Evolutionary conservation across 1,140 invertebrate species (phyloP), one percentile per base, ranked within the genome.

Genomic region (Meloidogyne hapla): DNA sequence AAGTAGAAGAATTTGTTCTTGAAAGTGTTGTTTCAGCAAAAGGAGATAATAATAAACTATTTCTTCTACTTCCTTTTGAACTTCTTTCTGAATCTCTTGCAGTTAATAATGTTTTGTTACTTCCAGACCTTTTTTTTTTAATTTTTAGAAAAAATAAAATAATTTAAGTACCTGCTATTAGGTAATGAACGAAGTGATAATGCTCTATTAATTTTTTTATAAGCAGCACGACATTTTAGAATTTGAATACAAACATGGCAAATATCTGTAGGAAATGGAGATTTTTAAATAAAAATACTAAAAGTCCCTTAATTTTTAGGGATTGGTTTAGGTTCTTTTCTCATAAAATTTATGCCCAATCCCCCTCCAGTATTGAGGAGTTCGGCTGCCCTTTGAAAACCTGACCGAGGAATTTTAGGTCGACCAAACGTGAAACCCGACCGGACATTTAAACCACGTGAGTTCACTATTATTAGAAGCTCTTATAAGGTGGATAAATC

Each of bases 161-260:
- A 15, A 28, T 18, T 40, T 56, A 33, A 13, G 15, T 38, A 73
- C 71, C 71, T 73, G 71, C 71, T 73, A 40, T 26, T 73, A 26
- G 71, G 71, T 15, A 73, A 42, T 18, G 71, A 63, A n/a, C n/a
- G 26, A 33, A 73, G n/a, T 2, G 48, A 63, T 61, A 42, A 61
- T 73, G 56, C 71, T 25, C 71, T 63, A 21, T 33, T 73, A 33
- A 73, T 64, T 40, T 40, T 26, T 23, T 73, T 64, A 33, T 63
- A 73, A 18, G 40, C 28, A 28, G 28, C 1, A 26, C 26, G 61
- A 38, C 81, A 82, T 69, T 84, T 74, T 64, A 82, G 45, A 0
- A 82, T 81, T 42, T 75, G 80, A 18, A 79, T 69, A 42, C 83
- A 82, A 63, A 82, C 83, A 23, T 75, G 67, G 1, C 81, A 75